Evolutionary conservation across 2,797 vertebrate species (phyloP).

Genomic region (Peromyscus melanophrys): DNA sequence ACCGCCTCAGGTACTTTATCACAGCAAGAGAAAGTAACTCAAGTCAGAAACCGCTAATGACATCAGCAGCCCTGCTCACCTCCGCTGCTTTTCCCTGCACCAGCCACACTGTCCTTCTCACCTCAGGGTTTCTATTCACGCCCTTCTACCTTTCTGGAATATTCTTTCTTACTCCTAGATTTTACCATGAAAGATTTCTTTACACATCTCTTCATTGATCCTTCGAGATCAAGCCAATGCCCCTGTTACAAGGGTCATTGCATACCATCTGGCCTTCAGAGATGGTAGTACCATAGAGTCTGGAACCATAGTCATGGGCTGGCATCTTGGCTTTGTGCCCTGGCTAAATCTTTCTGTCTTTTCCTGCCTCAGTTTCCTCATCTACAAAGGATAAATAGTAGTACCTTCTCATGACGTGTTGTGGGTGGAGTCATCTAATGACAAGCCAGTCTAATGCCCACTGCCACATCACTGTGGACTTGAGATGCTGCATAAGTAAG

Average conservation of each 20-base stretch:
- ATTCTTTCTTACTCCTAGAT: background rate
- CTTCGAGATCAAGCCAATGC: background rate
- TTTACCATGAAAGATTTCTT: background rate
- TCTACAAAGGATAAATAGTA: background rate
- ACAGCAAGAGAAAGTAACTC: background rate
- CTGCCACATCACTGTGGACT: no score
- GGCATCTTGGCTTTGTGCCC: background rate
- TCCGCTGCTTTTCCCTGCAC: background rate
- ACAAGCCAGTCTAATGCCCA: no score
- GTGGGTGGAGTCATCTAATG: no score
- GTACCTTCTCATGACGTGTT: background rate
- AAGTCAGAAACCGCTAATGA: background rate
- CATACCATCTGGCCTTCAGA: background rate
- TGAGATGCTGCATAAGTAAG: background rate
- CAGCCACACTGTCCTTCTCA: background rate
- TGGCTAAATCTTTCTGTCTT: background rate
- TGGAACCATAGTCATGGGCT: background rate
- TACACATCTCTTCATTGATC: background rate
- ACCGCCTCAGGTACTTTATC: background rate
- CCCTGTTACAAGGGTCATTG: background rate
- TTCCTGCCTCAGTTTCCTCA: slow-evolving; percentile 4
- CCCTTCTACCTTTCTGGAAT: background rate
- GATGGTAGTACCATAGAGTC: background rate
- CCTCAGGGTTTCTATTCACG: background rate
- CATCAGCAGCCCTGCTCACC: background rate